Conservation (phyloP, 1,140 invertebrate species). For the Heliconius nattereri region DNA sequence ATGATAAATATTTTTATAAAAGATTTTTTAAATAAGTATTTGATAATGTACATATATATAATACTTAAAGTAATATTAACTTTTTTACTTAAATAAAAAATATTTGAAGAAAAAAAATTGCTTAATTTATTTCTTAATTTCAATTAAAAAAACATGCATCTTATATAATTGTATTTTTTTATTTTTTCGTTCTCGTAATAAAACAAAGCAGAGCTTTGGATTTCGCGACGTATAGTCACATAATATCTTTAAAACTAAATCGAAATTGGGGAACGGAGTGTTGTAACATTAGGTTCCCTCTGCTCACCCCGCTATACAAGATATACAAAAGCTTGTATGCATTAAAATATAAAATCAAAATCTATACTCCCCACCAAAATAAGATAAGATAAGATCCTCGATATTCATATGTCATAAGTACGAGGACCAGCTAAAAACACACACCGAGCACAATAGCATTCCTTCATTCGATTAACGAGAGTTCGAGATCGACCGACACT, state of each 20-base stretch:
- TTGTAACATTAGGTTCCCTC: no score
- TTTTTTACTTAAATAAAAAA: no score
- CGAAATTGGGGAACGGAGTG: no score
- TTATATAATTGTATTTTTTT: no score
- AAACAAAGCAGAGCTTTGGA: no score
- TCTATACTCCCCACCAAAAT: slow-evolving; percentile 29
- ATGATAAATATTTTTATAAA: background rate
- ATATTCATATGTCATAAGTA: slow-evolving; percentile 29
- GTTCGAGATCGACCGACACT: slow-evolving; percentile 69
- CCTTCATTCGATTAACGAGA: slow-evolving; percentile 75
- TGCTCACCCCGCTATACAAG: no score
- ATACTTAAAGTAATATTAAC: background rate
- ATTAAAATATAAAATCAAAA: background rate
- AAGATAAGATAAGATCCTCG: slow-evolving; percentile 29
- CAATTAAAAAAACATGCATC: no score
- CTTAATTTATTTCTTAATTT: no score
- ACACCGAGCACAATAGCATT: slow-evolving; percentile 72
- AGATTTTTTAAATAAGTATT: background rate
- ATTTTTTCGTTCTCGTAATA: no score
- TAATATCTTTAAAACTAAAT: no score
- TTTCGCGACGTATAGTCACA: no score
- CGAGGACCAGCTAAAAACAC: slow-evolving; percentile 61
- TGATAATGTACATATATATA: background rate
- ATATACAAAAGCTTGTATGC: background rate
- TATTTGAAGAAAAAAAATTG: no score